phyloP scores from a whole-genome alignment of 2,888 invertebrate species.

The Galeopsomyia nigrocyanea region DNA sequence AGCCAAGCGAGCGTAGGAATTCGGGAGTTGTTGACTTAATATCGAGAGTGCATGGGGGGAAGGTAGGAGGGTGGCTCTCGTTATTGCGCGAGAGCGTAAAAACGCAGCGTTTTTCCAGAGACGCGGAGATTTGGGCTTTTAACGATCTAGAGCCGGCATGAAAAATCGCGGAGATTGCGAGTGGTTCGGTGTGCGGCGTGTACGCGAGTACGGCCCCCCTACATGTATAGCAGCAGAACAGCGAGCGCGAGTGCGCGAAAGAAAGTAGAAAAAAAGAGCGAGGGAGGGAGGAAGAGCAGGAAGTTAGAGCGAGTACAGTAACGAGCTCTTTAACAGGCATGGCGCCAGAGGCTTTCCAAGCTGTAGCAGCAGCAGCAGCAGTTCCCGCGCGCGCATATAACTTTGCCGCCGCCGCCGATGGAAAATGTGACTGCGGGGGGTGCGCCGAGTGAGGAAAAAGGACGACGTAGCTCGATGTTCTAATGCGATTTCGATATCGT shows the following conservation, averaged over 20 bases:
- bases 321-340: constrained; percentile 40
- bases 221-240: background rate
- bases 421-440: constrained; percentile 22
- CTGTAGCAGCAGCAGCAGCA: background rate
- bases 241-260: constrained; percentile 6
- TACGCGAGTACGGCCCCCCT: background rate
- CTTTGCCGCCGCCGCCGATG: background rate
- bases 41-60: background rate
- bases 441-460: constrained; percentile 9
- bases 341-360: constrained; percentile 14
- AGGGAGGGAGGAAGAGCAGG: constrained; percentile 15
- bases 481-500: constrained; percentile 65
- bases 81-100: background rate
- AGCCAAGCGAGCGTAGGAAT: background rate
- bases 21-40: constrained; percentile 10
- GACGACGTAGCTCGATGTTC: constrained; percentile 44
- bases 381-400: background rate
- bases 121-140: constrained; percentile 10
- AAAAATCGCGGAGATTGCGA: constrained; percentile 13
- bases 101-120: constrained; percentile 27
- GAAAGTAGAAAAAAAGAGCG: background rate
- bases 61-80: background rate
- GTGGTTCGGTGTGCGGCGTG: too few relatives aligned
- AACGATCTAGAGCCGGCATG: constrained; percentile 15
- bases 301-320: constrained; percentile 25